phyloP scores from a whole-genome alignment of 2,797 vertebrate species.

The Rousettus madagascariensis region DNA sequence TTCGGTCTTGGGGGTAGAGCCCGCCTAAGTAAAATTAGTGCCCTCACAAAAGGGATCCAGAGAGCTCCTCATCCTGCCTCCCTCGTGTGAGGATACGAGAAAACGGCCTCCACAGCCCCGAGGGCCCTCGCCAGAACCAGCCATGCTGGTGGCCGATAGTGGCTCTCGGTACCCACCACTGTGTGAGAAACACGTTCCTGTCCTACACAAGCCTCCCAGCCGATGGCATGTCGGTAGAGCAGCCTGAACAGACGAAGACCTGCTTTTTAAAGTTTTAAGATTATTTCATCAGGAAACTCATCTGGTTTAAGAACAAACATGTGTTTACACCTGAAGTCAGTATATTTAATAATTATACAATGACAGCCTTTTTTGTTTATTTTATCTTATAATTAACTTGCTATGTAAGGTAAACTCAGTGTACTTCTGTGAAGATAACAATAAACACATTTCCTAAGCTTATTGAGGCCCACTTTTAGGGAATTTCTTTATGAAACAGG shows the following conservation, averaged over 20 bases:
- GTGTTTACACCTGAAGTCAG: not conserved
- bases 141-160: not conserved
- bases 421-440: not conserved
- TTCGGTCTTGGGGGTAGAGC: not conserved
- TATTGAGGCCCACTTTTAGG: not conserved
- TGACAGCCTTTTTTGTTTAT: not conserved
- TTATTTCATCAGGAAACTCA: not conserved
- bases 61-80: not conserved
- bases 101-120: not conserved
- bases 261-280: not conserved
- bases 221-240: not conserved
- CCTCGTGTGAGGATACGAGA: fast-evolving
- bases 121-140: not conserved
- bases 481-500: not conserved
- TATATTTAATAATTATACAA: not conserved
- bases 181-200: too few relatives aligned
- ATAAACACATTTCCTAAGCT: not conserved
- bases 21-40: not conserved
- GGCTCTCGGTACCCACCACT: not conserved
- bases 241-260: not conserved
- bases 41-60: not conserved
- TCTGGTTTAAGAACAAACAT: not conserved
- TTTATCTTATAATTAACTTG: not conserved
- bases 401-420: not conserved
- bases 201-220: too few relatives aligned